Evolutionary conservation across 2,888 invertebrate species (phyloP), one percentile per base, ranked within the genome.

Genomic region (Scelioninae gen. 2): DNA sequence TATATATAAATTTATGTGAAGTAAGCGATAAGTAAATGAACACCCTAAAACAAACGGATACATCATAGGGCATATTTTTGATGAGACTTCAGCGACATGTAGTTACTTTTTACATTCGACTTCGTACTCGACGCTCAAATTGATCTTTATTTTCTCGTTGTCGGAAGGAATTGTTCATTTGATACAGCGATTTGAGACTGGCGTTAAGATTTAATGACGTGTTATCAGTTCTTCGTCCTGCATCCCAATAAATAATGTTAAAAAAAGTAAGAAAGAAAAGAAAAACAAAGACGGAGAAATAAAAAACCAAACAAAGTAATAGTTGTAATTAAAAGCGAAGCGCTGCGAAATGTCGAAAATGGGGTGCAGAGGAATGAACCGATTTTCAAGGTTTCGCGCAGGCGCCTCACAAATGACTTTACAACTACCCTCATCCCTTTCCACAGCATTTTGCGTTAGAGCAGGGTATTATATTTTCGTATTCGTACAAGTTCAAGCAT

Each of bases 381-480:
- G n/a, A 13, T 60, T 60, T 22, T 39, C 37, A 5, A 33, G 11
- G 11, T 58, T 46, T 58, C 25, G 15, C 22, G 13, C n/a, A 28
- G 5, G 11, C 18, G 15, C 16, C n/a, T n/a, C n/a, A n/a, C n/a
- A n/a, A n/a, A n/a, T n/a, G n/a, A n/a, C 25, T 50, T 65, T 50
- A 25, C 22, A 2, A 35, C 67, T 57, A 48, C 16, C 28, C 50
- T 55, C 43, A 22, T 35, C 37, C 58, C 35, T 68, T 52, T 53
- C 43, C 48, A 71, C 46, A 64, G 58, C 25, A 41, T 63, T 70
- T 70, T 63, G 50, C 33, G 48, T 63, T 48, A 70, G 57, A 70
- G 57, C 64, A 64, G 57, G 64, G 63, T 69, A 61, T 70, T 70
- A 64, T 71, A 71, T 71, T 71, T 71, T 71, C 64, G 64, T 64